phyloP scores from a whole-genome alignment of 2,113 vertebrate genomes.

The Sinocyclocheilus maitianheensis region DNA sequence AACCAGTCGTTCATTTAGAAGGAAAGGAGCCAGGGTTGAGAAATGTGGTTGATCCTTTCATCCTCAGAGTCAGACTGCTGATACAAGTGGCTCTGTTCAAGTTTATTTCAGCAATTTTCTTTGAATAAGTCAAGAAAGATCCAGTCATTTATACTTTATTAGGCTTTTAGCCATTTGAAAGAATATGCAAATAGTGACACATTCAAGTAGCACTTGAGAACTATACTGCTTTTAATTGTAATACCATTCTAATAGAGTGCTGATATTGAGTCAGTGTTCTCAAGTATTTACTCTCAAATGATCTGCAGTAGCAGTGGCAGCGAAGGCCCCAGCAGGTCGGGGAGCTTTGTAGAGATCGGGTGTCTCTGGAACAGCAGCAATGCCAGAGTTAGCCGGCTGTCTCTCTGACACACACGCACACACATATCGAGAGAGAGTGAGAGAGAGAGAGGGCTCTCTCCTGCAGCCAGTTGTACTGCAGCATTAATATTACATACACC shows the following conservation, averaged over 20 bases:
- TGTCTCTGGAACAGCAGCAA: slow-evolving; percentile 48
- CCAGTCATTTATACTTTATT: background rate
- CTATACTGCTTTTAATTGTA: background rate
- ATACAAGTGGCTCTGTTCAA: background rate
- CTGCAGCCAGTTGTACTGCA: slow-evolving; percentile 55
- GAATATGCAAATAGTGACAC: background rate
- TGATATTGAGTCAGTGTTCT: slow-evolving; percentile 23
- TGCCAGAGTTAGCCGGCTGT: slow-evolving; percentile 23
- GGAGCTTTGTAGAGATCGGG: slow-evolving; percentile 53
- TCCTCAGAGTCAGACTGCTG: background rate
- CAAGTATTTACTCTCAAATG: slow-evolving; percentile 20
- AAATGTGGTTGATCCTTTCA: background rate
- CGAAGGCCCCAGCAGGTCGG: slow-evolving; percentile 32
- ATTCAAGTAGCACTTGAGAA: background rate
- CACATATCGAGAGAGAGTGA: slow-evolving; percentile 39
- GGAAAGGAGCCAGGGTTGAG: background rate
- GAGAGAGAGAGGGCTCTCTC: slow-evolving; percentile 44
- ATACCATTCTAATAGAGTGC: background rate
- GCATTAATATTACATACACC: slow-evolving; percentile 68
- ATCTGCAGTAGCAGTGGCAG: slow-evolving; percentile 36
- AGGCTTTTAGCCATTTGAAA: background rate
- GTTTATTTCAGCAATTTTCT: background rate
- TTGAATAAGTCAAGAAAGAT: background rate
- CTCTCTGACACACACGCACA: slow-evolving; percentile 30
- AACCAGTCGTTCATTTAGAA: background rate